A percentile compares a stretch with the other conserved stretches of the same genome.
These are phyloP conservation scores for Cryptomyrus ogoouensis DNA, from an alignment of 2,113 vertebrate species.

Conservation along the genomic window DNA sequence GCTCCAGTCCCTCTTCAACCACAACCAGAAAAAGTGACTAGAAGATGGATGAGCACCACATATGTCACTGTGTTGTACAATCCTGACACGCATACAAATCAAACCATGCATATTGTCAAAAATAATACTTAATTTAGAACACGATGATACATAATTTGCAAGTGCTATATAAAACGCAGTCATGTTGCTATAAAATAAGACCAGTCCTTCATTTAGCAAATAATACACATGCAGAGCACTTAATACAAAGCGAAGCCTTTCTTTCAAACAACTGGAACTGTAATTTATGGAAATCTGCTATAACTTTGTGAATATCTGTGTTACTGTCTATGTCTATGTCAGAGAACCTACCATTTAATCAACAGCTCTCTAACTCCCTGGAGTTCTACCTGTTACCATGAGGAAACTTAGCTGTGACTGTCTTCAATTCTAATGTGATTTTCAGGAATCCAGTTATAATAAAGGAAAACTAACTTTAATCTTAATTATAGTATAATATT, in stretches of 20 bases:
- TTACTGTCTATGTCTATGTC: not conserved
- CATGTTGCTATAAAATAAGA: constrained; percentile 15
- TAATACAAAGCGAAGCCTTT: not conserved
- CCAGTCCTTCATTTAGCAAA: not conserved
- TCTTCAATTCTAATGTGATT: not conserved
- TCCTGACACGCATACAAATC: not conserved
- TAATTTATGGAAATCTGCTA: not conserved
- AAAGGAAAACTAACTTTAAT: not conserved
- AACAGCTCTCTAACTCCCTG: not conserved
- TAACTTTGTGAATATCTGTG: not conserved
- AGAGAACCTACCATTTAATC: not conserved
- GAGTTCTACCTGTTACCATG: not conserved
- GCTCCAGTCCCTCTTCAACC: not conserved
- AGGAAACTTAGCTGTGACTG: not conserved
- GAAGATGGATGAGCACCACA: not conserved
- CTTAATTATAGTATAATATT: not conserved
- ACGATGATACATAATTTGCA: not conserved
- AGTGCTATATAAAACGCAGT: constrained; percentile 4
- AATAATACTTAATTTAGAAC: not conserved
- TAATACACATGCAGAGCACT: not conserved
- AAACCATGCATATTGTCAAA: not conserved
- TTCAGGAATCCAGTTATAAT: not conserved
- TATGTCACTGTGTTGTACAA: not conserved
- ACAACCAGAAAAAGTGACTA: not conserved
- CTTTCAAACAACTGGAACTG: not conserved